Evolutionary conservation across 2,888 invertebrate species (phyloP), one percentile per base, ranked within the genome.

Genomic region (Marronus borbonicus): DNA sequence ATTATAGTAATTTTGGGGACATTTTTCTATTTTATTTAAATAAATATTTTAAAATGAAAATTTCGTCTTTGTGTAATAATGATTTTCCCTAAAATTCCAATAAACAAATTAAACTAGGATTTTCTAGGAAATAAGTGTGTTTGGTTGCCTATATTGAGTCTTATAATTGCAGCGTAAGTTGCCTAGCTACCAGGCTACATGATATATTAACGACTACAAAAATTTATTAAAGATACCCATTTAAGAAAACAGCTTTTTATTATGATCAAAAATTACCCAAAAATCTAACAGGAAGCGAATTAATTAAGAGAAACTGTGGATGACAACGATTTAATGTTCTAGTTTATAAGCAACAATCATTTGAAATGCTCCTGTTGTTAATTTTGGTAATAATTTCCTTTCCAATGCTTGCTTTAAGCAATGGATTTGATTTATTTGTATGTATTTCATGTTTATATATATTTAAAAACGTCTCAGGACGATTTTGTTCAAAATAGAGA

Each of bases 401-500:
- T 14, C 52, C 52, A n/a, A 17, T 12, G 7, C 12, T 31, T 64
- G 28, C 14, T 64, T 17, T 17, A 17, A 66, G 14, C 10, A n/a
- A 2, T 44, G 66, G 39, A 12, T 78, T 78, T 44, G 64, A 60
- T 78, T 28, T 78, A 24, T 75, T 75, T 17, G 78, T 78, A 69
- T 68, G 69, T 75, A n/a, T n/a, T 52, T 52, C 3, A n/a, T 50
- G 1, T 14, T 3, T n/a, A n/a, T 39, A 60, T 55, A 12, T 28
- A n/a, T 49, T 8, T 3, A 28, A 64, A 50, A 36, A 62, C 20
- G 14, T 17, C 14, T 55, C n/a, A 20, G 31, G 62, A 74, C 44
- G 62, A 49, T 36, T 64, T 1, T 62, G 28, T 44, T 76, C 39
- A 60, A 44, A 31, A 20, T 76, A 83, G 82, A 76, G 81, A 28